phyloP scores from a whole-genome alignment of 2,888 invertebrate species.

The Hydrotaea cyrtoneurina region DNA sequence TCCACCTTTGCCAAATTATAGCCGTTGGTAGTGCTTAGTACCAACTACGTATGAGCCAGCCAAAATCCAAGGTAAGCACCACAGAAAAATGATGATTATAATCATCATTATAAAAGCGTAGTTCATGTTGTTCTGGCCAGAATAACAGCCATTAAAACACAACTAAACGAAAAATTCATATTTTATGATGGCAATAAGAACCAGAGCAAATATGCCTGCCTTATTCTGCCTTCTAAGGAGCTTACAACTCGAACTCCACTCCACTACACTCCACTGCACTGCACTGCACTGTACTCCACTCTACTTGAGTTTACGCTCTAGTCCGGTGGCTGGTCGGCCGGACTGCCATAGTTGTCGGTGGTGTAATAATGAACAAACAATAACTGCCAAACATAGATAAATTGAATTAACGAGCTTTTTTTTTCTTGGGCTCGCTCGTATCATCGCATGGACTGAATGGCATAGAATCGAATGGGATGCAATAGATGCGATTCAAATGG shows the following conservation, averaged over 20 bases:
- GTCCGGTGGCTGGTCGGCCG: background rate
- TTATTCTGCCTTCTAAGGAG: slow-evolving; percentile 50
- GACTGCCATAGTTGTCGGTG: slow-evolving; percentile 41
- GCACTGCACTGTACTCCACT: background rate
- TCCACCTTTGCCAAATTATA: slow-evolving; percentile 63
- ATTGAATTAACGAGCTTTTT: slow-evolving; percentile 71
- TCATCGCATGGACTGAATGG: background rate
- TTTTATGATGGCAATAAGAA: slow-evolving; percentile 67
- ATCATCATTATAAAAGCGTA: slow-evolving; percentile 65
- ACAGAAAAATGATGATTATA: slow-evolving; percentile 55
- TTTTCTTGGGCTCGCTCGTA: slow-evolving; percentile 25
- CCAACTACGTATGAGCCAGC: background rate
- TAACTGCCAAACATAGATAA: slow-evolving; percentile 72
- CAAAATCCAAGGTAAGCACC: background rate
- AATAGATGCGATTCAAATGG: background rate
- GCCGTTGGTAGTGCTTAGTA: slow-evolving; percentile 41
- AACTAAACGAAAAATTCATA: slow-evolving; percentile 66
- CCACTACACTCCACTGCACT: background rate
- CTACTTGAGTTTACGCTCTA: no score
- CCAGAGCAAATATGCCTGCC: slow-evolving; percentile 62
- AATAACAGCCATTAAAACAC: slow-evolving; percentile 62
- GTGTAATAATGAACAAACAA: slow-evolving; percentile 70
- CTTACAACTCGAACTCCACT: slow-evolving; percentile 47
- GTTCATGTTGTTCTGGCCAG: slow-evolving; percentile 49
- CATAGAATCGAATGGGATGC: background rate